Evolutionary conservation across 2,888 invertebrate species (phyloP).

Genomic region (Diarsia dahlii): DNA sequence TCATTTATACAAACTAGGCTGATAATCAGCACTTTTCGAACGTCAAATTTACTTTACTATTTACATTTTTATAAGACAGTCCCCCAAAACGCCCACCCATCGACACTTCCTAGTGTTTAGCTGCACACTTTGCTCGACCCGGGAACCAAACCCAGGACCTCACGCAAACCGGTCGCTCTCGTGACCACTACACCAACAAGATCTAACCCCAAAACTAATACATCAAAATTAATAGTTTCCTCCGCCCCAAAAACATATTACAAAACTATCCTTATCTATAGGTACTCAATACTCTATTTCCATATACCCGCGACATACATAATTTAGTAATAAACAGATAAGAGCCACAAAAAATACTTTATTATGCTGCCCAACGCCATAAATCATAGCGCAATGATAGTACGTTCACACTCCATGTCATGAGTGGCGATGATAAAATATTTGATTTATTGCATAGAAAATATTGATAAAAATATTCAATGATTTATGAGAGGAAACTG

Average conservation of each 20-base stretch:
- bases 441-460: slow-evolving; percentile 58
- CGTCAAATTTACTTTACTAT: too few species aligned
- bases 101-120: too few species aligned
- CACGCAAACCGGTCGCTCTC: too few species aligned
- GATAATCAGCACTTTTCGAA: too few species aligned
- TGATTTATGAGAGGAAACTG: slow-evolving; percentile 54
- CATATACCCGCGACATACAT: slow-evolving; percentile 35
- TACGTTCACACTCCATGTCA: slow-evolving; percentile 59
- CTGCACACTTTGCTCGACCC: too few species aligned
- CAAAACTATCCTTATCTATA: slow-evolving; percentile 49
- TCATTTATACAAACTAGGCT: too few species aligned
- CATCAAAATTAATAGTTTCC: slow-evolving; percentile 14
- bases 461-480: slow-evolving; percentile 58
- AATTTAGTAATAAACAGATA: slow-evolving; percentile 63
- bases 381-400: slow-evolving; percentile 61
- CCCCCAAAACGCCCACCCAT: too few species aligned
- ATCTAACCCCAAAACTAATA: too few species aligned
- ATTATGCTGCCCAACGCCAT: slow-evolving; percentile 54
- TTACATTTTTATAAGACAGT: too few species aligned
- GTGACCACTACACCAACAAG: too few species aligned
- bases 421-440: slow-evolving; percentile 54
- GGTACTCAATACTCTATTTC: slow-evolving; percentile 35
- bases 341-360: slow-evolving; percentile 57
- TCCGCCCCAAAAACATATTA: slow-evolving; percentile 32
- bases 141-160: too few species aligned